A percentile compares a stretch with the other conserved stretches of the same genome.
phyloP scores from a whole-genome alignment of 2,888 invertebrate species.

The Aquatica leii region DNA sequence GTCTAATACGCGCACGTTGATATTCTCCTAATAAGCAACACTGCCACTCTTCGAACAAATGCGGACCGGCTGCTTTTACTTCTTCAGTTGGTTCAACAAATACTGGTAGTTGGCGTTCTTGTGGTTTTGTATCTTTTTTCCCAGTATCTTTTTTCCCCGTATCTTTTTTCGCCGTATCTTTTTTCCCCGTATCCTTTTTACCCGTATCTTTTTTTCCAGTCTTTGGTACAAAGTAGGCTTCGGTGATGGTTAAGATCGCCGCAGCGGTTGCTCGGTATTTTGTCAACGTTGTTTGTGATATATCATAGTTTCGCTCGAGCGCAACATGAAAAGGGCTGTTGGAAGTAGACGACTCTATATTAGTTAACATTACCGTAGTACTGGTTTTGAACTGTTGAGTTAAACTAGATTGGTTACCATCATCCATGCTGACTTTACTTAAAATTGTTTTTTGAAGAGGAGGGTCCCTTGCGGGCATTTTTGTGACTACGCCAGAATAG shows the following conservation, averaged over 20 bases:
- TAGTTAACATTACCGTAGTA: constrained; percentile 12
- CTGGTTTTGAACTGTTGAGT: too few relatives aligned
- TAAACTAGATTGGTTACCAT: constrained; percentile 3
- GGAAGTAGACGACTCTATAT: constrained; percentile 1
- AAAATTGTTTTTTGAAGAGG: constrained; percentile 55
- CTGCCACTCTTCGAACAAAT: constrained; percentile 67
- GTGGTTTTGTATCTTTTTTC: constrained; percentile 12
- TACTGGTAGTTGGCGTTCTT: constrained; percentile 28
- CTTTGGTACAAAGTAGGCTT: constrained; percentile 47
- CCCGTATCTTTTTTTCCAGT: constrained; percentile 1
- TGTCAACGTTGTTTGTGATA: constrained; percentile 57
- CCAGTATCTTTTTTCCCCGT: constrained; percentile 13
- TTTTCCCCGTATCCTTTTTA: constrained; percentile 34
- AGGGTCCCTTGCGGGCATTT: constrained; percentile 63
- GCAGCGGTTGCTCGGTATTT: constrained; percentile 31
- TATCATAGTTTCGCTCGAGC: not conserved
- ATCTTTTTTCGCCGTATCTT: not conserved
- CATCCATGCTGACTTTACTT: not conserved
- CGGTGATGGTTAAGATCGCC: not conserved
- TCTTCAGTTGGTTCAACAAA: constrained; percentile 39
- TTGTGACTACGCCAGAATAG: constrained; percentile 55
- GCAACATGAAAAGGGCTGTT: constrained; percentile 35
- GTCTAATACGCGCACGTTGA: constrained; percentile 62
- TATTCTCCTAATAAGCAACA: constrained; percentile 67
- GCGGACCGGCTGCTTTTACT: constrained; percentile 54